A percentile compares a stretch with the other conserved stretches of the same genome.
These are phyloP conservation scores for Myotis planiceps DNA, from an alignment of 2,797 vertebrate genomes.

Conservation along the genomic window DNA sequence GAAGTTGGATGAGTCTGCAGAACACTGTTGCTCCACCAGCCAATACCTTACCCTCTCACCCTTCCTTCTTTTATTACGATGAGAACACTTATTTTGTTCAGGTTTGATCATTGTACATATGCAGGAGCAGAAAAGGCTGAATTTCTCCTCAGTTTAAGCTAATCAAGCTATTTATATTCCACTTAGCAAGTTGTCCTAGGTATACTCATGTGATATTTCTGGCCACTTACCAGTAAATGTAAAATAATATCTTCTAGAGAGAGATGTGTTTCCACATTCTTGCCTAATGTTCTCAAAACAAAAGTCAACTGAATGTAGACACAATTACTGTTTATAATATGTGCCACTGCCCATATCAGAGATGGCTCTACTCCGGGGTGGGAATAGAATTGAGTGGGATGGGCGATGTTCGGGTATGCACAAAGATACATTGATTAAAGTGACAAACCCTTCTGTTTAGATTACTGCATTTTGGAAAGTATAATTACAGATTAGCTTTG, in stretches of 20 bases:
- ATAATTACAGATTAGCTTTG: neutral
- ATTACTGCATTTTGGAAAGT: neutral
- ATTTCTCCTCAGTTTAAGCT: neutral
- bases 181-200: neutral
- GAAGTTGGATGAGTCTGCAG: neutral
- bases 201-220: neutral
- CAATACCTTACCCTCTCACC: neutral
- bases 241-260: neutral
- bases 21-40: neutral
- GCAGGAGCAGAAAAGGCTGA: neutral
- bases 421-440: neutral
- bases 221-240: neutral
- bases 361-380: neutral
- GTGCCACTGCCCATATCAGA: neutral
- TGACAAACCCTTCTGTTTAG: neutral
- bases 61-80: neutral
- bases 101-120: neutral
- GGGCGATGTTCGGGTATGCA: rapidly evolving
- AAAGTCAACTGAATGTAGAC: neutral
- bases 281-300: neutral
- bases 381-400: neutral
- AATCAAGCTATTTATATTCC: neutral
- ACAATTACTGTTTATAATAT: neutral
- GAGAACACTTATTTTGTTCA: neutral
- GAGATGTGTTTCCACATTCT: neutral